Percentiles rank a stretch among this genome's conserved stretches.
These are phyloP conservation scores for Danio jaintianensis DNA, from an alignment of 2,797 vertebrate species.

Conservation along the genomic window DNA sequence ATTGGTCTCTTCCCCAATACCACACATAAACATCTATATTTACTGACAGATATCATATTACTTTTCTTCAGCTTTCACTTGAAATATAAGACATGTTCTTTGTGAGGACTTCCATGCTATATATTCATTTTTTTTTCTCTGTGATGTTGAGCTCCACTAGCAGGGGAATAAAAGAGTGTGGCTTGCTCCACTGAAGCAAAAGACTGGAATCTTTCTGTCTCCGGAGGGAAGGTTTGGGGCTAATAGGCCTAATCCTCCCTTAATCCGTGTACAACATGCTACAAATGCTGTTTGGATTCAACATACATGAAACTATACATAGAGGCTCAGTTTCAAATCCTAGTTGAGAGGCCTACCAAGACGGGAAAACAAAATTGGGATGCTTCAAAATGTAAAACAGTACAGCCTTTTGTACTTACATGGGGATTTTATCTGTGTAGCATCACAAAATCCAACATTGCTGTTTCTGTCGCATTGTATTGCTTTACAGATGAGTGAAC, in stretches of 20 bases:
- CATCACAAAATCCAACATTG: background rate
- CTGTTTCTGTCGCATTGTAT: background rate
- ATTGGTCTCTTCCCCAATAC: no score
- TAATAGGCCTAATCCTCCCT: slow-evolving; percentile 27
- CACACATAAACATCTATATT: no score
- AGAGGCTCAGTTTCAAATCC: background rate
- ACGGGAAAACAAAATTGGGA: background rate
- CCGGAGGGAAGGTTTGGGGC: background rate
- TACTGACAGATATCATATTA: no score
- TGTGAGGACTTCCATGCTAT: background rate
- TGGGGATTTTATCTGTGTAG: background rate
- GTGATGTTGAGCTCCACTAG: background rate
- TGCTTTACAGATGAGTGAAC: background rate
- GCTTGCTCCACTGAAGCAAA: slow-evolving; percentile 35
- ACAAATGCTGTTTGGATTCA: background rate
- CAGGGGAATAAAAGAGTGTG: background rate
- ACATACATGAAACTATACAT: background rate
- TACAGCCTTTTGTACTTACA: background rate
- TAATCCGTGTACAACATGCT: slow-evolving; percentile 13
- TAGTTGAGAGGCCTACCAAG: no score
- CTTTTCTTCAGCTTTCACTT: background rate
- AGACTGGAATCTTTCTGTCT: slow-evolving; percentile 21
- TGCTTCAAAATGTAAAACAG: background rate
- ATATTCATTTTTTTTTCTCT: background rate
- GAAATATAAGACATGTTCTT: background rate